Base-by-base conservation (phyloP, 2,888 invertebrate genomes). In the Frankliniella intonsa region DNA sequence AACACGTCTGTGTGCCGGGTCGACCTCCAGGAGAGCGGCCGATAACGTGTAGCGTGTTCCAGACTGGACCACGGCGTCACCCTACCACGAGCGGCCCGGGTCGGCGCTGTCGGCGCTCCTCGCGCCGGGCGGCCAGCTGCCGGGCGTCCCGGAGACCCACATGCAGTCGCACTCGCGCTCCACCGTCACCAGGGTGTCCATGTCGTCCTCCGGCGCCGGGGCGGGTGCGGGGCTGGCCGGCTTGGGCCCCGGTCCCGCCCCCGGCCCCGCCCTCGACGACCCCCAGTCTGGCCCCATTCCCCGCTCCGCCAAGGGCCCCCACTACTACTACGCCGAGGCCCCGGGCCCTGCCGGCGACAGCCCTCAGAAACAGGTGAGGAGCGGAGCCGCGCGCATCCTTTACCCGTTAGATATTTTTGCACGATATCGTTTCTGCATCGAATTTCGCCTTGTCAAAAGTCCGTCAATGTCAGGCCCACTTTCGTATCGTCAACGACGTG, bases 51-150 rank as follows among this genome's bases (percentile, higher is more conserved):
- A 2, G 38, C 38, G 38, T 38, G 38, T 25, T 25, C 7, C 69
- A 76, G 69, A 76, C 69, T 76, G 69, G 69, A 76, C 69, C 22
- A 76, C 87, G 84, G 86, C 88, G 81, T 83, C 85, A 51, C 88
- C 85, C 84, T 86, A 81, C 83, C 82, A 81, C 83, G 84, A 27
- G 82, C 25, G 25, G 22, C 80, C 82, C 25, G 82, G 83, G 9
- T 88, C 89, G 0, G 91, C 93, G 38, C 87, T 93, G 27, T 92
- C 93, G 49, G 91, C 93, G 38, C 88, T 93, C 50, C 86, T 93
- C 80, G 88, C 91, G 81, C 93, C 93, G 55, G 92, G 90, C 22
- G 91, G 90, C 3, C 90, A 90, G 85, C 87, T 90, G 83, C 87
- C 89, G 1, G 85, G 81, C 84, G 82, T 76, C 89, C 89, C 80